Conservation (phyloP, 2,797 vertebrate species). For the Eulemur mongoz region DNA sequence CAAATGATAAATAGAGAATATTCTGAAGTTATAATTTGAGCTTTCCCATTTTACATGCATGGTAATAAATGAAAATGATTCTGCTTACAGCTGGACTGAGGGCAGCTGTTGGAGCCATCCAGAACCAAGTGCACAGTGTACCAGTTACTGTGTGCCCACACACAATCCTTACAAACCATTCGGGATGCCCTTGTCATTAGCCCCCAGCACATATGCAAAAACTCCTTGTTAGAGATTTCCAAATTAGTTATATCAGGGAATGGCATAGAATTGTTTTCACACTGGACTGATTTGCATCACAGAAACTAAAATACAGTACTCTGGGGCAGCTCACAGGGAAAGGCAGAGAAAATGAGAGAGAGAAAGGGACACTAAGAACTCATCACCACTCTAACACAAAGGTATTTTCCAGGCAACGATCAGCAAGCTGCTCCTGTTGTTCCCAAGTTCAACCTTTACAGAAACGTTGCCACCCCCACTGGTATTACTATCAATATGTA, state of each 20-base stretch:
- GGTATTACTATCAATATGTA: no score
- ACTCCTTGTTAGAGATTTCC: neutral
- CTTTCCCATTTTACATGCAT: slow-evolving; percentile 6
- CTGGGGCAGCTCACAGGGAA: neutral
- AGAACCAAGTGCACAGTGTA: neutral
- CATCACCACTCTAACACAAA: neutral
- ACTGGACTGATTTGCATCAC: neutral
- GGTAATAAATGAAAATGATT: slow-evolving; percentile 8
- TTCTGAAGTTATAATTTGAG: neutral
- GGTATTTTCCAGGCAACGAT: neutral
- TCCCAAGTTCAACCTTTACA: neutral
- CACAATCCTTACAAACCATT: neutral
- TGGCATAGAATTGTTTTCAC: neutral
- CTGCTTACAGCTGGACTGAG: neutral
- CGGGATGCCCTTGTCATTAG: neutral
- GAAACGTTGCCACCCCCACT: neutral
- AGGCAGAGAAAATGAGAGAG: neutral
- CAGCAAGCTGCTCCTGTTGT: neutral
- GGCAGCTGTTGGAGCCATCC: neutral
- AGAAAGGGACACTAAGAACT: neutral
- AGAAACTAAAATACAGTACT: neutral
- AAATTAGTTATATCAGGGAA: neutral
- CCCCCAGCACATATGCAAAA: neutral
- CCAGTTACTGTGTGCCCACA: neutral
- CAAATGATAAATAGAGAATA: neutral